phyloP scores from a whole-genome alignment of 2,888 invertebrate species.

The Pheosia gnoma region DNA sequence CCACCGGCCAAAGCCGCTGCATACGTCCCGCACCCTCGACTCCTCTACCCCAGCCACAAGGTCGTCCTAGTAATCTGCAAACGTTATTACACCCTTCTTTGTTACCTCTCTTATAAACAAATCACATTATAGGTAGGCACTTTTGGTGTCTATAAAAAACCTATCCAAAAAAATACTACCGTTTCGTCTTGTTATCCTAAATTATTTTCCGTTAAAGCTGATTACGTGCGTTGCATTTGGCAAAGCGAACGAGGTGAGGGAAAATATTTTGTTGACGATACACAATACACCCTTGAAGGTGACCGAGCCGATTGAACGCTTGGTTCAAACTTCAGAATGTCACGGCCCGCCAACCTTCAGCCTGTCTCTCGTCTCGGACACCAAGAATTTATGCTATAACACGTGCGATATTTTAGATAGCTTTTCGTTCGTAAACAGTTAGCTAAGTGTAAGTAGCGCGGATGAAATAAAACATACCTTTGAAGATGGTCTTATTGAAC shows the following conservation, averaged over 20 bases:
- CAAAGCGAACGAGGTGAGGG: slow-evolving; percentile 15
- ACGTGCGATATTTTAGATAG: slow-evolving; percentile 12
- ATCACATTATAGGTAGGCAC: background rate
- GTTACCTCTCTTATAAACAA: slow-evolving; percentile 4
- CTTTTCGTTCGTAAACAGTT: slow-evolving; percentile 10
- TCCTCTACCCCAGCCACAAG: slow-evolving; percentile 67
- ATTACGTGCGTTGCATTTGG: slow-evolving; percentile 5
- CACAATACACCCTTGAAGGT: slow-evolving; percentile 39
- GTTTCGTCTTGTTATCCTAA: too few species aligned
- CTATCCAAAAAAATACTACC: too few species aligned
- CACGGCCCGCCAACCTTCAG: slow-evolving; percentile 55
- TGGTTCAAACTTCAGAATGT: slow-evolving; percentile 56
- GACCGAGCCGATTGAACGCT: slow-evolving; percentile 40
- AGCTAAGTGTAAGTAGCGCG: slow-evolving; percentile 8
- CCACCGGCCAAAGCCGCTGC: slow-evolving; percentile 70
- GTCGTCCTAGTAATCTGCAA: slow-evolving; percentile 62
- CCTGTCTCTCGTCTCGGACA: slow-evolving; percentile 19
- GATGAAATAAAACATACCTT: slow-evolving; percentile 22
- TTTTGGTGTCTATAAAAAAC: background rate
- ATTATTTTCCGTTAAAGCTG: slow-evolving; percentile 2
- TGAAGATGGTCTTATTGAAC: slow-evolving; percentile 28
- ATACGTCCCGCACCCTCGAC: slow-evolving; percentile 62
- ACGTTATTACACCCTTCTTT: slow-evolving; percentile 41
- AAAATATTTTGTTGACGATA: slow-evolving; percentile 16
- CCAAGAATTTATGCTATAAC: slow-evolving; percentile 15